Conservation (phyloP, 2,797 vertebrate genomes). For the Microctenopoma steveboyesi region DNA sequence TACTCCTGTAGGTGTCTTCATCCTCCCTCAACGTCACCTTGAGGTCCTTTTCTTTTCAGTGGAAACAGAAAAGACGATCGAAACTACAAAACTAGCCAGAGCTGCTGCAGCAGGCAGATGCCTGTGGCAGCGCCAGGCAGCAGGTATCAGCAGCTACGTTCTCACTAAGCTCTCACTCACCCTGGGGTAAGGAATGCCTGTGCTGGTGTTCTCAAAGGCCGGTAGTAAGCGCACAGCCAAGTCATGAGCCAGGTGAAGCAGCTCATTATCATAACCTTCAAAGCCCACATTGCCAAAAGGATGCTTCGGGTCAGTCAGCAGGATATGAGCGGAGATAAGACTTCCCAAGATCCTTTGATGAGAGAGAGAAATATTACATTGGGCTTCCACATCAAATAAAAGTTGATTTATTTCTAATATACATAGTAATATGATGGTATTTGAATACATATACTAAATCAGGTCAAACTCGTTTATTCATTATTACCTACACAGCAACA, state of each 20-base stretch:
- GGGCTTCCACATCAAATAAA: not conserved
- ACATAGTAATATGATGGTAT: too few species aligned
- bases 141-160: too few species aligned
- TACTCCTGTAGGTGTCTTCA: too few species aligned
- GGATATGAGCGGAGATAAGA: slow-evolving; percentile 96
- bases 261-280: slow-evolving; percentile 92
- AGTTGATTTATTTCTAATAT: not conserved
- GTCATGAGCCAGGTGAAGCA: slow-evolving; percentile 95
- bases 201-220: slow-evolving; percentile 98
- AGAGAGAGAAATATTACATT: not conserved
- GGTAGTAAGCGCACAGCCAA: slow-evolving; percentile 94
- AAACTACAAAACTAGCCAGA: too few species aligned
- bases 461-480: not conserved
- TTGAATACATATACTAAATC: too few species aligned
- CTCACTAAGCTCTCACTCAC: slow-evolving; percentile 72
- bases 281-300: slow-evolving; percentile 93
- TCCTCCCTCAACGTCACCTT: too few species aligned
- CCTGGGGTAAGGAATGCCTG: slow-evolving; percentile 96
- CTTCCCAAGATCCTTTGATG: slow-evolving; percentile 91
- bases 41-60: too few species aligned
- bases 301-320: slow-evolving; percentile 93
- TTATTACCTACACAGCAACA: not conserved
- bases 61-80: too few species aligned
- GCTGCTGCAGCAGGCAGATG: too few species aligned
- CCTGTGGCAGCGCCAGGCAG: too few species aligned